Evolutionary conservation across 1,140 invertebrate species (phyloP), one percentile per base, ranked within the genome.

Genomic region (Bombus balteatus): DNA sequence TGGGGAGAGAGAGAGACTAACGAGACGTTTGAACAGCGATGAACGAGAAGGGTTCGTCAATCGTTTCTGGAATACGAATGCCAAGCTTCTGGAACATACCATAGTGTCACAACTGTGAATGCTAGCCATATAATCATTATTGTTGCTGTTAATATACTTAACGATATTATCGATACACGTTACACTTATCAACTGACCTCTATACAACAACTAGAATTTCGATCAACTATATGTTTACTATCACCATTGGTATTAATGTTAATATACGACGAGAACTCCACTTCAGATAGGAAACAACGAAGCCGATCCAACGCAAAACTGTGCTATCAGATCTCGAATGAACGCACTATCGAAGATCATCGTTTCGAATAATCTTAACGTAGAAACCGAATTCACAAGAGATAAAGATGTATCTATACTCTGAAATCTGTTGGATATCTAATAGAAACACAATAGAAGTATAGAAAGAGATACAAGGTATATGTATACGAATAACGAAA

Each of bases 101-200:
- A 25, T 74, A 75, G 47, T 32, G 32, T 65, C 62, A 68, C 47
- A 18, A 70, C 32, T n/a, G 66, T 70, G 65, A 25, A 34, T 84
- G 28, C 82, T 84, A 78, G 65, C n/a, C 65, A 32, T 34, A 34
- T 22, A 34, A 34, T 34, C 32, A n/a, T 47, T 53, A 25, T 53
- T 68, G 47, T 80, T 74, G 81, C 32, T 34, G 41, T 80, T 65
- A 43, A 37, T 47, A 85, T 72, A 59, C 57, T 57, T 85, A 81
- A 85, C 71, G 71, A 81, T 81, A 85, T 85, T 81, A 81, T 37
- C 79, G 71, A 70, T 85, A 85, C 75, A 84, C 13, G 83, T 81
- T 81, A 85, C 78, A 81, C 37, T 75, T 85, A 75, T 70, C 43
- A 75, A 85, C 43, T 65, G 59, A 47, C 43, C 34, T 81, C 71